Percentiles rank a stretch among this genome's conserved stretches.
Conservation (phyloP, 2,888 invertebrate species). For the Tipula lateralis region DNA sequence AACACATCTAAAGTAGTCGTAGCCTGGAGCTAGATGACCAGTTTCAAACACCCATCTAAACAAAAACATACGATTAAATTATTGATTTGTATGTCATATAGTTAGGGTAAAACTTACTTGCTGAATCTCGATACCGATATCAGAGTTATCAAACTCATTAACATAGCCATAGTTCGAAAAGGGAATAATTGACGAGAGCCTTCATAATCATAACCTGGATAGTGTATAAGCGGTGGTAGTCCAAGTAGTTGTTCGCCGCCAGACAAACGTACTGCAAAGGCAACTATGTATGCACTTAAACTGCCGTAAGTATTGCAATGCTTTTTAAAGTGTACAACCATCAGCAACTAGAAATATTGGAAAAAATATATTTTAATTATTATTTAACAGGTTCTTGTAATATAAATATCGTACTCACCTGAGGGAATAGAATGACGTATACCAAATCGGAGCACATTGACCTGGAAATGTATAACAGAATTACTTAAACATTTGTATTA, state of each 20-base stretch:
- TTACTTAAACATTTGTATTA: too few species aligned
- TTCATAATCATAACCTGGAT: conserved; percentile 73
- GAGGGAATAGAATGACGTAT: conserved; percentile 97
- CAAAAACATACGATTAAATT: neutral
- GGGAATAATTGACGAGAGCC: conserved; percentile 79
- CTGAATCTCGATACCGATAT: conserved; percentile 76
- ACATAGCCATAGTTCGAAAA: conserved; percentile 93
- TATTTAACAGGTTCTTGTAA: neutral
- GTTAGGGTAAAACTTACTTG: conserved; percentile 51
- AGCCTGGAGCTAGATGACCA: conserved; percentile 81
- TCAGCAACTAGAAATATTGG: conserved; percentile 65
- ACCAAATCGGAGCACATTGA: conserved; percentile 98
- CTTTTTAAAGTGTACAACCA: conserved; percentile 93
- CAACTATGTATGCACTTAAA: conserved; percentile 79
- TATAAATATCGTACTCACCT: conserved; percentile 57
- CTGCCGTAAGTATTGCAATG: conserved; percentile 98
- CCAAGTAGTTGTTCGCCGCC: conserved; percentile 85
- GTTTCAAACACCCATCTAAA: conserved; percentile 79
- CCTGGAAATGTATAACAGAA: too few species aligned
- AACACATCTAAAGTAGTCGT: conserved; percentile 89
- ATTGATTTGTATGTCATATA: conserved; percentile 39
- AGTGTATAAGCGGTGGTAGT: conserved; percentile 77
- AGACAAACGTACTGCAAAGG: conserved; percentile 72
- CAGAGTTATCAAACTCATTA: conserved; percentile 74
- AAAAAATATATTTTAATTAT: neutral